Percentiles rank a stretch among this genome's conserved stretches.
These are phyloP conservation scores for Tachysurus fulvidraco DNA, from an alignment of 2,113 vertebrate species.

Conservation along the genomic window DNA sequence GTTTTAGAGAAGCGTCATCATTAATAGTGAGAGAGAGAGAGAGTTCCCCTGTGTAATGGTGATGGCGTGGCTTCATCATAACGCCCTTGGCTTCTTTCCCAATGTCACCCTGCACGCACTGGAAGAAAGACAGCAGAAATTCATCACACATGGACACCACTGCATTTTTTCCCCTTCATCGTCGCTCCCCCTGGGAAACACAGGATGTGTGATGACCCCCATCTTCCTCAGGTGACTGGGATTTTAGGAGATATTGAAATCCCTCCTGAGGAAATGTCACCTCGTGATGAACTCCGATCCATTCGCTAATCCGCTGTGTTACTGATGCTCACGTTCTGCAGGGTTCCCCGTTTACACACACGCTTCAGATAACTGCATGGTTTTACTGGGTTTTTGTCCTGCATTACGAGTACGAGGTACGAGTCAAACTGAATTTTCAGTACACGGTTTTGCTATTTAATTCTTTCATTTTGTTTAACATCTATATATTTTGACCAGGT, in stretches of 20 bases:
- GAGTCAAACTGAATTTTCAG: background rate
- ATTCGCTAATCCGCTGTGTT: background rate
- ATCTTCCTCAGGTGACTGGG: conserved; percentile 60
- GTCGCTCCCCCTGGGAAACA: conserved; percentile 62
- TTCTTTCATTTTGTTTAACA: background rate
- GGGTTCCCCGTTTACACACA: background rate
- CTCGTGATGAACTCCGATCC: background rate
- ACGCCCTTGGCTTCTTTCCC: conserved; percentile 74
- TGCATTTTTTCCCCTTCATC: conserved; percentile 69
- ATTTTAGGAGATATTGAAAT: conserved; percentile 54
- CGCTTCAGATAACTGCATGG: background rate
- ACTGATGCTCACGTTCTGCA: background rate
- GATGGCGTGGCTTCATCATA: conserved; percentile 82
- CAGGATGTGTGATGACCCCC: conserved; percentile 59
- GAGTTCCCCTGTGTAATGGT: conserved; percentile 70
- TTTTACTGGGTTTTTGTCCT: too few relatives aligned
- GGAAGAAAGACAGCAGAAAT: conserved; percentile 72
- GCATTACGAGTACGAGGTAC: too few relatives aligned
- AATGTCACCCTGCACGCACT: conserved; percentile 75
- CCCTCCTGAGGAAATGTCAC: conserved; percentile 21
- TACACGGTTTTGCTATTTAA: background rate
- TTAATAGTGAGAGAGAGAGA: conserved; percentile 40
- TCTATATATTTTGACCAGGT: too few relatives aligned
- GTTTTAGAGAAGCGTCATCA: conserved; percentile 36
- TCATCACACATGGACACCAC: conserved; percentile 74